Percentiles rank a stretch among this genome's conserved stretches.
Conservation (phyloP, 2,797 vertebrate species). For the Amazona finschi region DNA sequence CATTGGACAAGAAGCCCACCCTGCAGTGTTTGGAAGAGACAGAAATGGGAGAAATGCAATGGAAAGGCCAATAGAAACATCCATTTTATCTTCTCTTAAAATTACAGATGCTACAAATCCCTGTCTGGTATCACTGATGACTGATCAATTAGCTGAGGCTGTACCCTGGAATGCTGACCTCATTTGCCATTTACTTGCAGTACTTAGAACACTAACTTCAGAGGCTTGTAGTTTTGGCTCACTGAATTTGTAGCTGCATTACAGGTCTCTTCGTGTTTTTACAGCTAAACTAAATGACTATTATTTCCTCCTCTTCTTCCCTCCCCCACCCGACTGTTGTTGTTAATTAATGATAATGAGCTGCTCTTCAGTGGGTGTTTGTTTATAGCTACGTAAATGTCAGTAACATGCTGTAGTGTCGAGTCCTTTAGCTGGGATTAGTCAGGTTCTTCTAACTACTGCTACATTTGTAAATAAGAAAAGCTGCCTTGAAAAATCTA, state of each 20-base stretch:
- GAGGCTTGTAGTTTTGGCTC: not conserved
- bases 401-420: constrained; percentile 8
- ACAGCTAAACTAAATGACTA: constrained; percentile 13
- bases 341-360: constrained; percentile 52
- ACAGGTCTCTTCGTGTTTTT: not conserved
- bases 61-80: not conserved
- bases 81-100: not conserved
- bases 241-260: not conserved
- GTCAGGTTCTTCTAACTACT: not conserved
- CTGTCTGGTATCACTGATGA: not conserved
- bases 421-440: not conserved
- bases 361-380: constrained; percentile 55
- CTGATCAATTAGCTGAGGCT: not conserved
- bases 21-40: not conserved
- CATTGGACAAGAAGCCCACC: not conserved
- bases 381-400: constrained; percentile 50
- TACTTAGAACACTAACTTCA: not conserved
- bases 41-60: not conserved
- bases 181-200: not conserved
- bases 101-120: not conserved
- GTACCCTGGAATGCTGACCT: rapidly evolving
- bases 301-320: constrained; percentile 6
- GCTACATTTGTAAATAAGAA: not conserved
- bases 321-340: not conserved
- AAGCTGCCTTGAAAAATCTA: not conserved